Conservation (phyloP, 1,140 invertebrate species). For the Pseudomyrmex pallidus region DNA sequence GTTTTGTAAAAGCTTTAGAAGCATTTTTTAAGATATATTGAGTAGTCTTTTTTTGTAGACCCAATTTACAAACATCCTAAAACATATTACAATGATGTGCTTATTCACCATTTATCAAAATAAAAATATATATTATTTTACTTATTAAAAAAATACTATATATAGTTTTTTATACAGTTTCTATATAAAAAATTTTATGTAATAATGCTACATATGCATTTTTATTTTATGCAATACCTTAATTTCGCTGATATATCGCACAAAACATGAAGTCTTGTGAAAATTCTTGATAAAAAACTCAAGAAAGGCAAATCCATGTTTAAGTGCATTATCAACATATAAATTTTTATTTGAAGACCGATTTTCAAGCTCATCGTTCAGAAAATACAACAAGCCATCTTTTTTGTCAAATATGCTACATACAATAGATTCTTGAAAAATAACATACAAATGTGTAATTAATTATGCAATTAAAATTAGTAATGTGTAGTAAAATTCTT, state of each 20-base stretch:
- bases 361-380: slow-evolving; percentile 57
- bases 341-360: background rate
- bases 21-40: slow-evolving; percentile 64
- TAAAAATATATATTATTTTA: background rate
- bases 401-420: slow-evolving; percentile 66
- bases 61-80: slow-evolving; percentile 69
- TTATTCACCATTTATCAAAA: slow-evolving; percentile 5
- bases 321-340: slow-evolving; percentile 55
- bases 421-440: slow-evolving; percentile 71
- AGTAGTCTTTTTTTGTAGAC: slow-evolving; percentile 53
- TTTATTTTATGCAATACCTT: slow-evolving; percentile 60
- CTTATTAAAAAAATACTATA: no score
- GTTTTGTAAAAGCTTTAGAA: slow-evolving; percentile 63
- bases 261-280: slow-evolving; percentile 53
- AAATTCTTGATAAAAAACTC: slow-evolving; percentile 72
- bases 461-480: background rate
- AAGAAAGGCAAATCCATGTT: slow-evolving; percentile 69
- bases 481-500: background rate
- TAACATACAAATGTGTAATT: background rate
- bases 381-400: slow-evolving; percentile 69
- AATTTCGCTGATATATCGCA: slow-evolving; percentile 68
- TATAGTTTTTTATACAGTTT: no score
- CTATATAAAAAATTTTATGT: background rate
- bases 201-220: background rate
- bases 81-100: slow-evolving; percentile 42